Conservation (phyloP, 1,140 invertebrate species). For the Dinoponera quadriceps region DNA sequence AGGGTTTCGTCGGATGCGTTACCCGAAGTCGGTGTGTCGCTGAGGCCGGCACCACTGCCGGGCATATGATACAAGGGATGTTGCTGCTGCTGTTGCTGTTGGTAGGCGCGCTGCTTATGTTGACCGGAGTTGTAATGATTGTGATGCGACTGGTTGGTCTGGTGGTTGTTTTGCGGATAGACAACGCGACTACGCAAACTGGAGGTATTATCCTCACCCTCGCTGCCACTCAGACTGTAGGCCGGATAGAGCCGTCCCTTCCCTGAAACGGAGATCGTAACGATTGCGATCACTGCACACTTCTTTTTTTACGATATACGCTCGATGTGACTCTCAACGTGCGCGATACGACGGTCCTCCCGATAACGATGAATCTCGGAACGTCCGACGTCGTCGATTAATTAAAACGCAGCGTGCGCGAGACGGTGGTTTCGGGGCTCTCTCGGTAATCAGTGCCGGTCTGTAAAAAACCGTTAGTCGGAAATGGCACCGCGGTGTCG, state of each 20-base stretch:
- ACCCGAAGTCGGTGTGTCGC: constrained; percentile 91
- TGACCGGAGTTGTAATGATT: constrained; percentile 79
- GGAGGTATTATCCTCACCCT: constrained; percentile 87
- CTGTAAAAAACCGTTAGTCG: neutral
- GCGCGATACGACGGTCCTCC: neutral
- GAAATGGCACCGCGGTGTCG: neutral
- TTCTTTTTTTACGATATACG: neutral
- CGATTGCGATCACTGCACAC: neutral
- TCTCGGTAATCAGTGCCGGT: neutral
- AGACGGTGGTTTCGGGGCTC: too few species aligned
- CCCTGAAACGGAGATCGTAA: constrained; percentile 83
- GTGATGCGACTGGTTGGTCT: constrained; percentile 79
- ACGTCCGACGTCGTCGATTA: neutral
- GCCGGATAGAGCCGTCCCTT: constrained; percentile 91
- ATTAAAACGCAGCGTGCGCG: too few species aligned
- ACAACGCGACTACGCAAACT: constrained; percentile 79
- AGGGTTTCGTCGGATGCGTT: constrained; percentile 93
- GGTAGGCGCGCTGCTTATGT: constrained; percentile 80
- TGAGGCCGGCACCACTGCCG: constrained; percentile 87
- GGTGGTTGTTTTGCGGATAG: constrained; percentile 81
- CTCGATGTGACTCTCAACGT: neutral
- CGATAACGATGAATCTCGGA: neutral
- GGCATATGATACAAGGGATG: constrained; percentile 85
- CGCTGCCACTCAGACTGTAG: constrained; percentile 88
- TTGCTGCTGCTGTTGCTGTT: constrained; percentile 85